These are phyloP conservation scores for Isoperla grammatica DNA, from an alignment of 2,888 invertebrate species.

Conservation along the genomic window DNA sequence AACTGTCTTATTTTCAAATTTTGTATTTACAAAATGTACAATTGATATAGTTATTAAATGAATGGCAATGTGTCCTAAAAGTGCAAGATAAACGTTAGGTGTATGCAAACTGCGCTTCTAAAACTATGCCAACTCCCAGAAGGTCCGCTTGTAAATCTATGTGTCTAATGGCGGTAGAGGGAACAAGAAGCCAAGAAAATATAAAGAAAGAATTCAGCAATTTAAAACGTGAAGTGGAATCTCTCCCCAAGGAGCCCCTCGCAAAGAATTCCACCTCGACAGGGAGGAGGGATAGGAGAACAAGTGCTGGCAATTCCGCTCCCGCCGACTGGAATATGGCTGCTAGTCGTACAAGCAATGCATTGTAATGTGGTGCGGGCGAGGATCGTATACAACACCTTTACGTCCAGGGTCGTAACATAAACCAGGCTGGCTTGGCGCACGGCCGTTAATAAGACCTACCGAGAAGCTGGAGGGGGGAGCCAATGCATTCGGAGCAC, in stretches of 20 bases:
- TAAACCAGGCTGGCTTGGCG: slow-evolving; percentile 6
- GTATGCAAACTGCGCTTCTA: no score
- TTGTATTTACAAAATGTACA: no score
- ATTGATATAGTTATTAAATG: no score
- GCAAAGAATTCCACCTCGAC: slow-evolving; percentile 13
- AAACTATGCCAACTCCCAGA: no score
- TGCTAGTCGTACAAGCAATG: slow-evolving; percentile 16
- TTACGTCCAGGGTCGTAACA: slow-evolving; percentile 12
- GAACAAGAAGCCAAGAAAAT: slow-evolving; percentile 14
- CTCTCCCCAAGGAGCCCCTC: slow-evolving; percentile 34
- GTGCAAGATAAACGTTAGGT: no score
- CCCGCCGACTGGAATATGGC: slow-evolving; percentile 4
- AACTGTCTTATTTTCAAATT: no score
- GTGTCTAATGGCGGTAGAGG: slow-evolving; percentile 10
- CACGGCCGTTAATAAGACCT: slow-evolving; percentile 10
- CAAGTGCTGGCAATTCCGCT: slow-evolving; percentile 14
- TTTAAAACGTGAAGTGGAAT: slow-evolving; percentile 38
- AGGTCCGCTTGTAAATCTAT: no score
- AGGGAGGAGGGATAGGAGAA: neutral
- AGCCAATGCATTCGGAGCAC: no score
- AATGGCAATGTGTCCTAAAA: no score
- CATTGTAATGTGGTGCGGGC: slow-evolving; percentile 26
- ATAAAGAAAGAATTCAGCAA: slow-evolving; percentile 37
- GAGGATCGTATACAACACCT: slow-evolving; percentile 25
- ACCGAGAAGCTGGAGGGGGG: neutral